Conservation (phyloP, 1,140 invertebrate genomes). For the Aplysia californica region DNA sequence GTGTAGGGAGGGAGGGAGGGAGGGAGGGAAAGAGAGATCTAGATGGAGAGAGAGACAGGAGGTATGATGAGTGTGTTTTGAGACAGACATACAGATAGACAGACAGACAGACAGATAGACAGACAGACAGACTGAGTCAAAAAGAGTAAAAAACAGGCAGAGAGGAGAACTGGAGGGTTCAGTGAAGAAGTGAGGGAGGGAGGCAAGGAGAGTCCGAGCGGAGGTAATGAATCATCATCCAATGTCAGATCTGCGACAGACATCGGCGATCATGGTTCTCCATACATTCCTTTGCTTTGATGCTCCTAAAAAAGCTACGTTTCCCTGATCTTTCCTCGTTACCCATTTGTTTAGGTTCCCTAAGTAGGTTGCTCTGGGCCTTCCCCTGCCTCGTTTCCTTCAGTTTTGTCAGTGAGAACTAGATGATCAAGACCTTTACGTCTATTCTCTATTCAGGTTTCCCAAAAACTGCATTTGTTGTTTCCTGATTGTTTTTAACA, state of each 20-base stretch:
- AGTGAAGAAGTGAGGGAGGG: background rate
- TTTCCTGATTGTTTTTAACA: too few relatives aligned
- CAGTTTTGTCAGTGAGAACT: too few relatives aligned
- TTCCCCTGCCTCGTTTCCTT: too few relatives aligned
- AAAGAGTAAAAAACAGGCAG: background rate
- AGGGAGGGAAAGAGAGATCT: too few relatives aligned
- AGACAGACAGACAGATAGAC: background rate
- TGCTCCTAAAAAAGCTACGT: background rate
- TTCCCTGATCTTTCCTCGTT: background rate
- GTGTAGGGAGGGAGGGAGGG: too few relatives aligned
- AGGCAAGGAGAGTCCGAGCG: background rate
- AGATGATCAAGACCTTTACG: too few relatives aligned
- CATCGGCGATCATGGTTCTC: background rate
- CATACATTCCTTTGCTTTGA: background rate
- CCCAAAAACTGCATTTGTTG: too few relatives aligned
- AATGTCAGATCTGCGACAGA: too few relatives aligned
- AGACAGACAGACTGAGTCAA: background rate
- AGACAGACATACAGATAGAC: background rate
- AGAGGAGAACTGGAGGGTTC: too few relatives aligned
- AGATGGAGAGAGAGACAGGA: conserved; percentile 5
- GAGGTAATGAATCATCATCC: background rate
- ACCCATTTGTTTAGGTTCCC: background rate
- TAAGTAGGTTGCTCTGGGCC: too few relatives aligned
- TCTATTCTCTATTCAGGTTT: too few relatives aligned
- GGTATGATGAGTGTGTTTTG: background rate